phyloP scores from a whole-genome alignment of 2,797 vertebrate species.

The Hydrophis major region DNA sequence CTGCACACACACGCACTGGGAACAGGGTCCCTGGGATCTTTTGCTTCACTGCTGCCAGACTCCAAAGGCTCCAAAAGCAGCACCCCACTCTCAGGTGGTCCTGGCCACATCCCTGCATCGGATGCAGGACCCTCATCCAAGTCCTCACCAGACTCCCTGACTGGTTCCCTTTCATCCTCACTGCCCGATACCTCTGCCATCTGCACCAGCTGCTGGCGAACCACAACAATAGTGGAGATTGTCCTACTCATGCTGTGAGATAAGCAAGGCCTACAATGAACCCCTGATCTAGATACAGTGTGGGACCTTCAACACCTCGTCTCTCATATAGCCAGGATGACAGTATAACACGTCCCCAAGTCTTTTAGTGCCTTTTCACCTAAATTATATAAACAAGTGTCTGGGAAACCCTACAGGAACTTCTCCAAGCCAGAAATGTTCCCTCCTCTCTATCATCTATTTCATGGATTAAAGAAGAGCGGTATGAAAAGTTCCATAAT shows the following conservation, averaged over 20 bases:
- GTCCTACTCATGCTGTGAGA: not conserved
- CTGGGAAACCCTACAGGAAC: not conserved
- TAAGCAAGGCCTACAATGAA: not conserved
- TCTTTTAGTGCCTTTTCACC: not conserved
- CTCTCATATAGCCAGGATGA: not conserved
- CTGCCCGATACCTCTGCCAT: too few species aligned
- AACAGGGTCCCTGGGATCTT: too few species aligned
- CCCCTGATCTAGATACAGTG: not conserved
- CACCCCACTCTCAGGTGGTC: too few species aligned
- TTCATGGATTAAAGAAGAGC: not conserved
- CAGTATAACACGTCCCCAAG: not conserved
- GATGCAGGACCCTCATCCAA: too few species aligned
- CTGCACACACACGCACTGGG: too few species aligned
- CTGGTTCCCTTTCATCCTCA: too few species aligned
- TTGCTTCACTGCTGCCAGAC: too few species aligned
- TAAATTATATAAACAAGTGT: not conserved
- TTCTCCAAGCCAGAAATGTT: not conserved
- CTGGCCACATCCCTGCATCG: too few species aligned
- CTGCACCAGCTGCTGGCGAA: too few species aligned
- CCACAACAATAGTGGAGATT: not conserved
- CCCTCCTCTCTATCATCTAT: not conserved
- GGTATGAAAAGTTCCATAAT: not conserved
- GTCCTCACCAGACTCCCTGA: too few species aligned
- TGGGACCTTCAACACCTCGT: not conserved
- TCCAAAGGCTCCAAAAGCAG: too few species aligned